phyloP scores from a whole-genome alignment of 2,888 invertebrate species.

The Epirrhoe alternata region DNA sequence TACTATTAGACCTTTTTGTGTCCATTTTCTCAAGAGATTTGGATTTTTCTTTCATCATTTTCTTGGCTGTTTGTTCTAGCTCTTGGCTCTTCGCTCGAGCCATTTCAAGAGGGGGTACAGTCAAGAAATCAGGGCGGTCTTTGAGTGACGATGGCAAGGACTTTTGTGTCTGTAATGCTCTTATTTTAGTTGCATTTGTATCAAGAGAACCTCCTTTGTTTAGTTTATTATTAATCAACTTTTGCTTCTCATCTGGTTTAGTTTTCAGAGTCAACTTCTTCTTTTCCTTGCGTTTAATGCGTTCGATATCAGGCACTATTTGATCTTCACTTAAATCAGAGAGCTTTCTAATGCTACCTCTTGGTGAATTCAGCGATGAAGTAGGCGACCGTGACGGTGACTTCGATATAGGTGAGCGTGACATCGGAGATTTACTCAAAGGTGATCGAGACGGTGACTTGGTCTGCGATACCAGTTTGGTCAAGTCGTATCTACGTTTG shows the following conservation, averaged over 20 bases:
- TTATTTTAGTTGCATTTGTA: slow-evolving; percentile 78
- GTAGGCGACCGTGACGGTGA: slow-evolving; percentile 82
- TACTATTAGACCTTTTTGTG: slow-evolving; percentile 82
- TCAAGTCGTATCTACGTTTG: slow-evolving; percentile 76
- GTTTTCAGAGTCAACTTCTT: slow-evolving; percentile 76
- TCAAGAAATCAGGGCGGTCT: slow-evolving; percentile 81
- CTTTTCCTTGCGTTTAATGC: slow-evolving; percentile 80
- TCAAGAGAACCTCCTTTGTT: slow-evolving; percentile 81
- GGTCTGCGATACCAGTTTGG: slow-evolving; percentile 70
- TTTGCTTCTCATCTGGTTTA: slow-evolving; percentile 78
- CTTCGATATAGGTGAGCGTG: slow-evolving; percentile 80
- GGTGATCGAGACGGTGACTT: slow-evolving; percentile 79
- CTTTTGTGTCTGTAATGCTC: slow-evolving; percentile 80
- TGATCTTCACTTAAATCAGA: slow-evolving; percentile 82
- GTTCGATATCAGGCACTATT: slow-evolving; percentile 80
- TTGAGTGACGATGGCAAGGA: slow-evolving; percentile 83
- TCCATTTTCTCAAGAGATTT: slow-evolving; percentile 88
- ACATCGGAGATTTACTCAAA: slow-evolving; percentile 75
- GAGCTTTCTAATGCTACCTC: slow-evolving; percentile 80
- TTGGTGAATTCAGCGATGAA: slow-evolving; percentile 81
- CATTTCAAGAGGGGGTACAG: slow-evolving; percentile 83
- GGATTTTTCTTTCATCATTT: slow-evolving; percentile 87
- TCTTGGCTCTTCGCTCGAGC: slow-evolving; percentile 87
- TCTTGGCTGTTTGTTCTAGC: slow-evolving; percentile 81
- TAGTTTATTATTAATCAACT: slow-evolving; percentile 65